Evolutionary conservation across 2,113 vertebrate species (phyloP).

Genomic region (Sebastes fasciatus): DNA sequence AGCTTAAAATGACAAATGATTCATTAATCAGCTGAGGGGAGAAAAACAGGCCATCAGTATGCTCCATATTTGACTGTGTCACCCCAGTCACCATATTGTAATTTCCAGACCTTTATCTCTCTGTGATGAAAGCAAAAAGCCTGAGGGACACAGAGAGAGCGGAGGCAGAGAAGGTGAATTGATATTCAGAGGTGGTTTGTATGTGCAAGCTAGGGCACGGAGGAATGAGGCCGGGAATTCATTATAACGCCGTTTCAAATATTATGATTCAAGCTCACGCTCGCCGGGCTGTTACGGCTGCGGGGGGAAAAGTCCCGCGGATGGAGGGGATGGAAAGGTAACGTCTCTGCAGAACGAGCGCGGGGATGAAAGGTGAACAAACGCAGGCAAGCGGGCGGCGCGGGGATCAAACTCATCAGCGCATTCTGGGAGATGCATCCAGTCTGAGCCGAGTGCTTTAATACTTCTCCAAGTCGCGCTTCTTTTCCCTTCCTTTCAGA

Average conservation of each 20-base stretch:
- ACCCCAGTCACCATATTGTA: conserved; percentile 56
- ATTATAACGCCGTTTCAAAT: conserved; percentile 66
- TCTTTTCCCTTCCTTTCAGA: background rate
- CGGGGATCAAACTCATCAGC: conserved; percentile 72
- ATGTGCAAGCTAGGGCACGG: conserved; percentile 41
- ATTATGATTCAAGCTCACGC: conserved; percentile 75
- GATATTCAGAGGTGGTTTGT: conserved; percentile 63
- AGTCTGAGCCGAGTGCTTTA: conserved; percentile 13
- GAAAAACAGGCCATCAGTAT: conserved; percentile 35
- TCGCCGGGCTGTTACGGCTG: conserved; percentile 24
- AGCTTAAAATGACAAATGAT: conserved; percentile 37
- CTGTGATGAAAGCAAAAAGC: conserved; percentile 60
- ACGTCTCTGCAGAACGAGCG: conserved; percentile 35
- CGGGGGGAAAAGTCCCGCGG: conserved; percentile 23
- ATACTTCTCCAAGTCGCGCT: background rate
- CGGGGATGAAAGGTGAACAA: conserved; percentile 33
- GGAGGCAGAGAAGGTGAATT: conserved; percentile 39
- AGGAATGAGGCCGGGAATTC: conserved; percentile 69
- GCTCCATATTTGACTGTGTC: conserved; percentile 54
- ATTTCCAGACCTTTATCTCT: conserved; percentile 67
- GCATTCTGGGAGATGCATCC: conserved; percentile 24
- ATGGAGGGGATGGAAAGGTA: conserved; percentile 53
- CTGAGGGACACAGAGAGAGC: conserved; percentile 46
- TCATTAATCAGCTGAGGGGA: conserved; percentile 29
- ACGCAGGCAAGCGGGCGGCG: background rate